These are phyloP conservation scores for Amphiduros pacificus DNA, from an alignment of 2,888 invertebrate genomes.

Conservation along the genomic window DNA sequence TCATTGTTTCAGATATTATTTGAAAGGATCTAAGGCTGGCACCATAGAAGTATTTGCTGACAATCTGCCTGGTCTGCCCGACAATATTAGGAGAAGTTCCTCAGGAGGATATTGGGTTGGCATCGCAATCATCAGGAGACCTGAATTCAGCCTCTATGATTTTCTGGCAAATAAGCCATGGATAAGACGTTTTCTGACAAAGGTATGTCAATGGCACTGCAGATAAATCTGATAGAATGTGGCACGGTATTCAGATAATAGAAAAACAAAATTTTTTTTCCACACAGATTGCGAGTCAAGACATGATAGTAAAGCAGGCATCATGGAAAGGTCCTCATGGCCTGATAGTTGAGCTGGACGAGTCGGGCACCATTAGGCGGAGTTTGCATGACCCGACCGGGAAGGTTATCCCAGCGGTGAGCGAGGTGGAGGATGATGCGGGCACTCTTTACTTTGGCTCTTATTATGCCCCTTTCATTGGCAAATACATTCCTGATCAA, in stretches of 20 bases:
- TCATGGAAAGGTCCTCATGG: too few relatives aligned
- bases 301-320: too few relatives aligned
- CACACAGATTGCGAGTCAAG: too few relatives aligned
- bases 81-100: slow-evolving; percentile 66
- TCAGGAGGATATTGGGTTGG: slow-evolving; percentile 60
- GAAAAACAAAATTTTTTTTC: too few relatives aligned
- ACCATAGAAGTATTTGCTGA: slow-evolving; percentile 77
- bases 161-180: slow-evolving; percentile 16
- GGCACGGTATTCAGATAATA: too few relatives aligned
- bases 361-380: slow-evolving; percentile 21
- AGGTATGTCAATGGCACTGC: too few relatives aligned
- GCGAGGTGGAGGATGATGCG: slow-evolving; percentile 53
- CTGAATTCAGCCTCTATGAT: slow-evolving; percentile 20
- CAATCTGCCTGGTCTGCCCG: slow-evolving; percentile 69
- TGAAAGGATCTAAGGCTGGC: slow-evolving; percentile 82
- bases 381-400: slow-evolving; percentile 23
- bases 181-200: slow-evolving; percentile 19
- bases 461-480: slow-evolving; percentile 41
- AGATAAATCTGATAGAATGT: too few relatives aligned
- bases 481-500: too few relatives aligned
- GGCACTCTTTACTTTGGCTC: slow-evolving; percentile 57
- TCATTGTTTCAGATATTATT: slow-evolving; percentile 68
- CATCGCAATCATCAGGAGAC: slow-evolving; percentile 34
- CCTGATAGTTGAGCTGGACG: slow-evolving; percentile 20
- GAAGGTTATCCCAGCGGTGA: slow-evolving; percentile 36